Evolutionary conservation across 2,797 vertebrate species (phyloP).

Genomic region (Megaceryle alcyon): DNA sequence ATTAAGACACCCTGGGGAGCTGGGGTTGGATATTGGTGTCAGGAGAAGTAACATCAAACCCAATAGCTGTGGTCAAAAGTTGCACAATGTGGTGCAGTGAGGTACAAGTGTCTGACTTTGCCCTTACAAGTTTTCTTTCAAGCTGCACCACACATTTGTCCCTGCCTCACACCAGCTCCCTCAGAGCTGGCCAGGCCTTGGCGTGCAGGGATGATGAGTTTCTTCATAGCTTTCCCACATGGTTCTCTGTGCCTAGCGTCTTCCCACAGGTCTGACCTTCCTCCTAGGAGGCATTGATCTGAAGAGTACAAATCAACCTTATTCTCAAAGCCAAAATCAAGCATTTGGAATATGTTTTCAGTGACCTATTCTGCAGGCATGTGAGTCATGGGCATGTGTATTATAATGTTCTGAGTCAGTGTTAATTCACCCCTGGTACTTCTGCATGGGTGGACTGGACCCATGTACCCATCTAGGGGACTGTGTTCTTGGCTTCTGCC

Average conservation of each 20-base stretch:
- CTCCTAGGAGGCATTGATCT: background rate
- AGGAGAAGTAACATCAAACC: background rate
- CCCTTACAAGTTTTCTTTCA: background rate
- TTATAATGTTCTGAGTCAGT: background rate
- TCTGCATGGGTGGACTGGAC: background rate
- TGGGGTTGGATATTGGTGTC: background rate
- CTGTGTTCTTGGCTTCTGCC: background rate
- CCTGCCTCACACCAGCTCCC: background rate
- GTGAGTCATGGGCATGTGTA: background rate
- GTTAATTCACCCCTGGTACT: background rate
- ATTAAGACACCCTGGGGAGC: background rate
- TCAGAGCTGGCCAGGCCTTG: background rate
- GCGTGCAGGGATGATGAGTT: background rate
- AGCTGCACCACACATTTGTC: background rate
- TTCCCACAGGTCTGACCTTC: background rate
- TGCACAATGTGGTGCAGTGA: background rate
- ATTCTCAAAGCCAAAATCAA: background rate
- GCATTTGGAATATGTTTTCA: background rate
- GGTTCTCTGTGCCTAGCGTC: background rate
- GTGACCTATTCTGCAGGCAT: background rate
- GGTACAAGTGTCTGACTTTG: background rate
- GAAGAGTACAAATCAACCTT: background rate
- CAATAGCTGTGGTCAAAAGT: background rate
- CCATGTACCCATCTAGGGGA: background rate
- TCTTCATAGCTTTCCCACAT: background rate